Evolutionary conservation across 2,797 vertebrate species (phyloP).

Genomic region (Antrozous pallidus): DNA sequence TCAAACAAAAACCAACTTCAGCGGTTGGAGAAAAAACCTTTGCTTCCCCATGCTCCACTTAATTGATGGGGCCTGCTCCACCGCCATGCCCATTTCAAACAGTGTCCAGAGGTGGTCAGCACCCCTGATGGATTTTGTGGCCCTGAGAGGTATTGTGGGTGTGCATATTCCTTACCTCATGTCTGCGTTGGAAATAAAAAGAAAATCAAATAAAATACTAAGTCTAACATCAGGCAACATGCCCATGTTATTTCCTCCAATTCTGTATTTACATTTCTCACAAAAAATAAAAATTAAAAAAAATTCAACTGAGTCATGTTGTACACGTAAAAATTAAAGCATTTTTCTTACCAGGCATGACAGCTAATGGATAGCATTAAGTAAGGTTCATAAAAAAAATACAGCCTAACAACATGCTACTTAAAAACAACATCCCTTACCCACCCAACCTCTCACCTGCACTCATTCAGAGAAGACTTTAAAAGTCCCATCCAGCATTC

Average conservation of each 20-base stretch:
- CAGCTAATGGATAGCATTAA: constrained; percentile 79
- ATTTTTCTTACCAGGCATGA: constrained; percentile 64
- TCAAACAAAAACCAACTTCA: not conserved
- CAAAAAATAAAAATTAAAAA: not conserved
- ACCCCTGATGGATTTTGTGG: not conserved
- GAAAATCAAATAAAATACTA: not conserved
- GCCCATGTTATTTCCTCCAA: not conserved
- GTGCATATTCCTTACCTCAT: not conserved
- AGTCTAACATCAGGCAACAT: not conserved
- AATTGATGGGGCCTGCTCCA: not conserved
- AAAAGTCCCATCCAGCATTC: not conserved
- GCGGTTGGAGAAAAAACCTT: not conserved
- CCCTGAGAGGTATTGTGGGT: not conserved
- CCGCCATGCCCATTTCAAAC: not conserved
- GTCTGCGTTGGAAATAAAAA: not conserved
- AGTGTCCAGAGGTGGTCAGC: not conserved
- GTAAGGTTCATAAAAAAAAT: constrained; percentile 66
- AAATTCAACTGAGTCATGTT: constrained; percentile 12
- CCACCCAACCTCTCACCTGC: constrained; percentile 54
- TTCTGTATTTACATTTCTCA: not conserved
- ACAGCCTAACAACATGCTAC: constrained; percentile 79
- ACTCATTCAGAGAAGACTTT: constrained; percentile 39
- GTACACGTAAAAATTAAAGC: not conserved
- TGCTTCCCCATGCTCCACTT: not conserved
- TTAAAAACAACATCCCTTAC: constrained; percentile 67